phyloP scores from a whole-genome alignment of 2,797 vertebrate genomes.

The Agapornis canus region DNA sequence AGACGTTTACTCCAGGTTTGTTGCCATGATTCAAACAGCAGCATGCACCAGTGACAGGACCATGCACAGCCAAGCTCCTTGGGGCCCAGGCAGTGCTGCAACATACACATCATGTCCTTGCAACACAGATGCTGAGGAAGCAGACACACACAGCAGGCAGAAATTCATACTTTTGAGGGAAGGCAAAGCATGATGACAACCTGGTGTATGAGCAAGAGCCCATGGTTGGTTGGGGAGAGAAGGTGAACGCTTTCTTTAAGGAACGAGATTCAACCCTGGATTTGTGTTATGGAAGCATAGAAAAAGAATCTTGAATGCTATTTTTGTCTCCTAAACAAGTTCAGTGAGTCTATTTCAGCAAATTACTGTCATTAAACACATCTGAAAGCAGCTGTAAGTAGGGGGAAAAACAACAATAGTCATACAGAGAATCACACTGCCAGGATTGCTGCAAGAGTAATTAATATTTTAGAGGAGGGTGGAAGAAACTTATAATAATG shows the following conservation, averaged over 20 bases:
- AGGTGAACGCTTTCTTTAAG: not conserved
- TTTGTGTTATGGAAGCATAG: not conserved
- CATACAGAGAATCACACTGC: not conserved
- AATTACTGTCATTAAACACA: not conserved
- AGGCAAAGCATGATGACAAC: not conserved
- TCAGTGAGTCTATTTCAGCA: not conserved
- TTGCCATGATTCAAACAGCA: not conserved
- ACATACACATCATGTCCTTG: not conserved
- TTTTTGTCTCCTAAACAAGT: not conserved
- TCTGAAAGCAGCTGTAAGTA: not conserved
- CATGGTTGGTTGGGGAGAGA: fast-evolving
- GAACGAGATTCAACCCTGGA: not conserved
- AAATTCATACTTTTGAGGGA: not conserved
- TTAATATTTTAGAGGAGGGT: conserved; percentile 29
- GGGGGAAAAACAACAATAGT: not conserved
- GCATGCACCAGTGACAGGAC: not conserved
- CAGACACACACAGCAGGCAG: not conserved
- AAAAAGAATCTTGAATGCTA: not conserved
- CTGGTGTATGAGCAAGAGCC: not conserved
- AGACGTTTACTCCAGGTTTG: not conserved
- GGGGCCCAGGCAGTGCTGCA: not conserved
- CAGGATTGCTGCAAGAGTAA: not conserved
- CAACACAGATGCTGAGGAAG: not conserved
- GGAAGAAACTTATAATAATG: not conserved
- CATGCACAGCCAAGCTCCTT: not conserved